Evolutionary conservation across 2,113 vertebrate genomes (phyloP), one percentile per base, ranked within the genome.

Genomic region (Platycercus adscitus): DNA sequence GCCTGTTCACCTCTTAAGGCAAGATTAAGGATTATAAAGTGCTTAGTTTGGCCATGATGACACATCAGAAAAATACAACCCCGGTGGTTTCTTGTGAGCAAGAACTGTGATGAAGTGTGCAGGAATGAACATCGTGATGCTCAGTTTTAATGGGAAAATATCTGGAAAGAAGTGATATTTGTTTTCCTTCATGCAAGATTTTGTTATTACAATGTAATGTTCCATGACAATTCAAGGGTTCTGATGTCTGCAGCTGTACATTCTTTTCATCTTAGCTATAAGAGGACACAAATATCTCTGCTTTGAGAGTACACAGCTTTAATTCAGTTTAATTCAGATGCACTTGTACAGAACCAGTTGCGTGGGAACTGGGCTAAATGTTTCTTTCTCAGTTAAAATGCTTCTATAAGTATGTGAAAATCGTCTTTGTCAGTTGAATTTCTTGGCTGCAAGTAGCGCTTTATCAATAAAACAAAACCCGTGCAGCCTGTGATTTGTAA

Each of bases 391-490:
- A 41, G 2, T 61, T 60, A 33, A 81, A 70, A 44, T 26, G 44
- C 18, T 28, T 83, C 23, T 64, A 1, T 35, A 5, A 39, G 52
- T 9, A 13, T 6, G 55, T 39, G 65, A 68, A 69, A 49, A 29
- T 75, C 81, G 75, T 93, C 71, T 46, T 58, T 89, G 86, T 69
- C 89, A 64, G 49, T 81, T 79, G 43, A 4, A 66, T 93, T 81
- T 97, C 88, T 80, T 93, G 84, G 47, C 87, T 94, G 73, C 44
- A 88, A 77, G 63, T 33, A 92, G 92, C 41, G 17, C 9, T 92
- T 89, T 77, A 89, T 68, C 44, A 35, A 11, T 79, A 73, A 89
- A 91, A 23, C 78, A 29, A 50, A 68, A 23, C 71, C 58, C 20
- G 12, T 68, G 52, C 35, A 49, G 82, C 53, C 69, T 76, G 91